phyloP scores from a whole-genome alignment of 2,113 vertebrate genomes.

The Alouatta palliata region DNA sequence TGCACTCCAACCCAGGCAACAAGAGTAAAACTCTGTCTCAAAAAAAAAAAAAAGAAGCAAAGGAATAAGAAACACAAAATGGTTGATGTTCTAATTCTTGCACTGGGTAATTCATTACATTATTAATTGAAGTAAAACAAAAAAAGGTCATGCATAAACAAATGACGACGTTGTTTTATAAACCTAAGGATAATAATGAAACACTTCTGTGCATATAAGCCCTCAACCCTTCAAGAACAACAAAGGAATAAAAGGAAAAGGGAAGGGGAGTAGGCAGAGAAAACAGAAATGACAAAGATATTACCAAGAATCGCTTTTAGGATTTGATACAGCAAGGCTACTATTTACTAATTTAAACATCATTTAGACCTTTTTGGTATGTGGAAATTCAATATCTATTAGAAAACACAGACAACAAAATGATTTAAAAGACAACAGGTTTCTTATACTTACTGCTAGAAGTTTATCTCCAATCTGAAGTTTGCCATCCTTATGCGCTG shows the following conservation, averaged over 20 bases:
- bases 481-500: slow-evolving; percentile 96
- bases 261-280: not conserved
- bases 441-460: slow-evolving; percentile 93
- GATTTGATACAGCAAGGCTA: slow-evolving; percentile 25
- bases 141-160: not conserved
- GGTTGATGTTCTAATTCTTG: not conserved
- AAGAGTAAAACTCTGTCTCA: no score
- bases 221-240: not conserved
- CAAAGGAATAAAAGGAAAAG: not conserved
- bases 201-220: not conserved
- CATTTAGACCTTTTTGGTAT: not conserved
- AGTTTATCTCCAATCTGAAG: slow-evolving; percentile 99
- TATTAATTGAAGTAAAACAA: not conserved
- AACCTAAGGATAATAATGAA: not conserved
- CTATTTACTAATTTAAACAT: not conserved
- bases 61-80: not conserved
- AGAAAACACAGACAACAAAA: not conserved
- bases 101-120: not conserved
- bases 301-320: not conserved
- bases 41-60: not conserved
- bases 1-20: no score
- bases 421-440: not conserved
- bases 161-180: not conserved
- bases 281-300: not conserved
- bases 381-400: not conserved